These are phyloP conservation scores for Synanthedon vespiformis DNA, from an alignment of 2,888 invertebrate species.

Conservation along the genomic window DNA sequence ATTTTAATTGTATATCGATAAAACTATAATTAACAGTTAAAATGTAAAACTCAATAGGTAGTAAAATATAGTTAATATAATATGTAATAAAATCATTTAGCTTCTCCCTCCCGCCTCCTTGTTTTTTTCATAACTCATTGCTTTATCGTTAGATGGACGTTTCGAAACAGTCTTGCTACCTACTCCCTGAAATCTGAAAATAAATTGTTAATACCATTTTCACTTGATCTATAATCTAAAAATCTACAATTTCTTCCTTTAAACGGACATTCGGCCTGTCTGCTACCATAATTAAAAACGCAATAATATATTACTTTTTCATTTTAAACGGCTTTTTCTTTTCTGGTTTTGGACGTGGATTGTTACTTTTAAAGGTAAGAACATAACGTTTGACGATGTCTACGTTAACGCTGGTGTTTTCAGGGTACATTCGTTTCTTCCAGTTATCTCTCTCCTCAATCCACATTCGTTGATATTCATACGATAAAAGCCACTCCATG, in stretches of 20 bases:
- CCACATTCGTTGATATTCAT: conserved; percentile 72
- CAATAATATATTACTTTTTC: conserved; percentile 39
- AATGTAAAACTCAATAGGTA: too few species aligned
- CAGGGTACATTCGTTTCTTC: conserved; percentile 67
- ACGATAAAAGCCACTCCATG: conserved; percentile 61
- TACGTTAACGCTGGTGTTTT: conserved; percentile 47
- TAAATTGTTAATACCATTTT: conserved; percentile 1
- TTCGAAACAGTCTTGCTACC: conserved; percentile 34
- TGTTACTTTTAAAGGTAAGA: conserved; percentile 49
- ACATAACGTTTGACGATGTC: conserved; percentile 60
- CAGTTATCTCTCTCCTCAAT: conserved; percentile 64
- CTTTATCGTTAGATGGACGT: conserved; percentile 39
- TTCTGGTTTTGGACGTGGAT: conserved; percentile 52
- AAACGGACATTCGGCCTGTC: too few species aligned
- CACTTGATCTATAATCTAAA: too few species aligned
- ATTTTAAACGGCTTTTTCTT: conserved; percentile 60
- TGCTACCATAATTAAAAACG: background rate
- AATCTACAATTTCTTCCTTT: too few species aligned
- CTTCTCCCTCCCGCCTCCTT: background rate
- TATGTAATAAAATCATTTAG: too few species aligned
- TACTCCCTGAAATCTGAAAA: conserved; percentile 44
- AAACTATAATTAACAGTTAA: too few species aligned
- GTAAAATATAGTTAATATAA: too few species aligned
- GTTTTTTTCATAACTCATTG: conserved; percentile 28
- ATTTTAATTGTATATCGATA: too few species aligned